These are phyloP conservation scores for Sparus aurata DNA, from an alignment of 2,797 vertebrate species.

Conservation along the genomic window DNA sequence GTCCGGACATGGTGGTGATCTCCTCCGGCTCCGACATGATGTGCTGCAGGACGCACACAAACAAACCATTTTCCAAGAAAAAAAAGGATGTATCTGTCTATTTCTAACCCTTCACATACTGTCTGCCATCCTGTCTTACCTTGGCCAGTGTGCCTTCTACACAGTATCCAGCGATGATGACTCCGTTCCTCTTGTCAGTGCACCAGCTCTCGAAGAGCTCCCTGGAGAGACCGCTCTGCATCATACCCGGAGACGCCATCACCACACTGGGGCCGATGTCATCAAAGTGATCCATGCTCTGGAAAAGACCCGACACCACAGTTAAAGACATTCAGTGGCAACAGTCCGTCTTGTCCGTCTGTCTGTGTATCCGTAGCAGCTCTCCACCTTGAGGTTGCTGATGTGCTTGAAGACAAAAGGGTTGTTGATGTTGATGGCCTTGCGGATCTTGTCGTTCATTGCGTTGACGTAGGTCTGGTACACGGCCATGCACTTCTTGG, in stretches of 20 bases:
- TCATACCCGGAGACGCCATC: conserved; percentile 98
- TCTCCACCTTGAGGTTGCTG: conserved; percentile 95
- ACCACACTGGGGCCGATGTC: conserved; percentile 98
- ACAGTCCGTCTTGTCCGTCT: too few relatives aligned
- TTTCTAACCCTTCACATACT: neutral
- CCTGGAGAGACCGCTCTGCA: conserved; percentile 97
- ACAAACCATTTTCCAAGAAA: neutral
- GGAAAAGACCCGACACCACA: neutral
- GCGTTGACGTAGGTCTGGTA: conserved; percentile 98
- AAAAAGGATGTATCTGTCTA: neutral
- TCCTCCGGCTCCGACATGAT: conserved; percentile 99
- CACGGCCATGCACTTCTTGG: conserved; percentile 98
- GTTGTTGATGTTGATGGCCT: conserved; percentile 99
- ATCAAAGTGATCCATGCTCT: conserved; percentile 99
- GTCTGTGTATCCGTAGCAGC: too few relatives aligned
- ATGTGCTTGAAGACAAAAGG: conserved; percentile 99
- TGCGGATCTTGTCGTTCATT: conserved; percentile 99
- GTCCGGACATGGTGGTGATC: conserved; percentile 97
- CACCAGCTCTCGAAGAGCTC: conserved; percentile 99
- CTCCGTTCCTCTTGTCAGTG: conserved; percentile 97
- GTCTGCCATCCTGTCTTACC: conserved; percentile 78
- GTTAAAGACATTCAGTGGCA: neutral
- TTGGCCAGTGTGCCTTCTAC: conserved; percentile 97
- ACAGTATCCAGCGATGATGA: conserved; percentile 97
- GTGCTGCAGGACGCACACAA: conserved; percentile 85